Base-by-base conservation (phyloP, 1,140 invertebrate species). In the Platyura marginata region DNA sequence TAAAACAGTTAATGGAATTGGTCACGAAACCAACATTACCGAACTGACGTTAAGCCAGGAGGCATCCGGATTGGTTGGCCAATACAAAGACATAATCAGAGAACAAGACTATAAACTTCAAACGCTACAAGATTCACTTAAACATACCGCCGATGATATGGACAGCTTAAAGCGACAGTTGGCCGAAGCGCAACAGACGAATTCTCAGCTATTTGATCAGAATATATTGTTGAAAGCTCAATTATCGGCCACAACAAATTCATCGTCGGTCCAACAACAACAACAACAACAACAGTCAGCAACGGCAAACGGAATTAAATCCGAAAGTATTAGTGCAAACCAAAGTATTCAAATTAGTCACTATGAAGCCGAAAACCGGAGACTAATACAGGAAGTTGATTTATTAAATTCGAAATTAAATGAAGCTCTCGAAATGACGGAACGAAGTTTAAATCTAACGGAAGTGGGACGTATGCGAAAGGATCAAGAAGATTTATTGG, bases 401-500 rank as follows among this genome's bases (percentile, higher is more conserved):
- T 49, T 46, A 0, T 25, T 61, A 9, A 55, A 54, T 2, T 48
- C 50, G 20, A 53, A 51, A 44, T 35, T 58, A 8, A 18, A 37
- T 3, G 41, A 49, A 3, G 54, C 35, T 13, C 15, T 29, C 29
- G 23, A 44, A 39, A 43, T 25, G 15, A 22, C 19, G 15, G 21
- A 44, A 32, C 23, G 25, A 29, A 19, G 42, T 29, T 21, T 43
- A 21, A 10, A 21, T 11, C 15, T 19, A 19, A 16, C 35, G 4
- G 37, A 90, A 46, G 53, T 89, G 44, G 74, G 79, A 21, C 74
- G 68, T 46, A 55, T 87, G 34, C 77, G 74, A 54, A 90, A 82
- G 56, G 90, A 95, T 56, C 89, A 93, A 59, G 90, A 94, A 49
- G 85, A 94, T 65, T 62, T 94, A 46, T 62, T 95, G 16, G 76